Evolutionary conservation across 2,888 invertebrate species (phyloP).

Genomic region (Watsonalla binaria): DNA sequence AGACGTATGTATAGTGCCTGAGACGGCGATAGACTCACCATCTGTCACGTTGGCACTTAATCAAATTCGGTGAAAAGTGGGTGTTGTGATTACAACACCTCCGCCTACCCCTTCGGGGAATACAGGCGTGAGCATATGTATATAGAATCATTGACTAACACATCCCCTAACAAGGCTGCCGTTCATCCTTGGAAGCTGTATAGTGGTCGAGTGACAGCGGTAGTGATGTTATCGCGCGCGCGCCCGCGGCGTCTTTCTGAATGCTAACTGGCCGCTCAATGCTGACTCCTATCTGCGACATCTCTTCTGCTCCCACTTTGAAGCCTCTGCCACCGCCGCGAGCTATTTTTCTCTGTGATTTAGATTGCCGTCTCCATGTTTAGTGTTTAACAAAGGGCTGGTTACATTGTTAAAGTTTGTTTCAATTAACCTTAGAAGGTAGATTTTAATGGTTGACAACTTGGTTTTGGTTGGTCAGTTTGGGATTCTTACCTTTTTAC

Average conservation of each 20-base stretch:
- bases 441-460: background rate
- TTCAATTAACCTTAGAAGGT: slow-evolving; percentile 1
- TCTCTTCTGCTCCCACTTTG: slow-evolving; percentile 57
- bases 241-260: slow-evolving; percentile 73
- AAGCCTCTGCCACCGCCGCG: slow-evolving; percentile 43
- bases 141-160: too few species aligned
- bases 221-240: slow-evolving; percentile 66
- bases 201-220: slow-evolving; percentile 31
- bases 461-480: background rate
- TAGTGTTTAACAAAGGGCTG: slow-evolving; percentile 42
- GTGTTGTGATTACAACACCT: too few species aligned
- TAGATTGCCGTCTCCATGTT: slow-evolving; percentile 58
- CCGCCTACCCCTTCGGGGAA: too few species aligned
- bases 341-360: slow-evolving; percentile 69
- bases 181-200: background rate
- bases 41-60: too few species aligned
- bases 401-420: slow-evolving; percentile 3
- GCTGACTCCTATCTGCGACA: slow-evolving; percentile 55
- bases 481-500: background rate
- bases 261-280: slow-evolving; percentile 71
- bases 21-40: too few species aligned
- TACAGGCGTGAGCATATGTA: too few species aligned
- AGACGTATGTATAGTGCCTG: too few species aligned
- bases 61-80: too few species aligned
- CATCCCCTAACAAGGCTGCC: background rate